These are phyloP conservation scores for Phalacrocorax carbo DNA, from an alignment of 2,113 vertebrate genomes.

Conservation along the genomic window DNA sequence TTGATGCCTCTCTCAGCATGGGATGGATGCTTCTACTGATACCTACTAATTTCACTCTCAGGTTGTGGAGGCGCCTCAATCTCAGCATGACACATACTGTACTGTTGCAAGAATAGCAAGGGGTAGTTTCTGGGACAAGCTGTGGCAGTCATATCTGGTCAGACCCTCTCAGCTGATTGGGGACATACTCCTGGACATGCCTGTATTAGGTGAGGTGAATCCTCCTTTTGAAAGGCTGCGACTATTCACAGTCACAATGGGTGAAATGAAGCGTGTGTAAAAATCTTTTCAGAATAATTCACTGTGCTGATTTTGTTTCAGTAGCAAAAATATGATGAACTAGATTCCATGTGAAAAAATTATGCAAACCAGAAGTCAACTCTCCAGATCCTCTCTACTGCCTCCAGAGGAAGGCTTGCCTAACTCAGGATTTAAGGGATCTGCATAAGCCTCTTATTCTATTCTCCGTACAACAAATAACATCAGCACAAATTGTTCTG, in stretches of 20 bases:
- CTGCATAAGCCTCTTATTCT: background rate
- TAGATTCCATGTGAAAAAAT: background rate
- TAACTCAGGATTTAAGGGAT: background rate
- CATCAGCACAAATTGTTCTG: background rate
- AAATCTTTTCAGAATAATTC: background rate
- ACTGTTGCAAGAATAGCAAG: background rate
- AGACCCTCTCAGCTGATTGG: background rate
- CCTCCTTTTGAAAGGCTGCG: background rate
- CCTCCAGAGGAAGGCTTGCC: background rate
- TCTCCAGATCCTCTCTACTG: background rate
- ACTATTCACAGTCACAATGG: background rate
- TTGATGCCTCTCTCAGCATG: background rate
- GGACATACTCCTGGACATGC: accelerated
- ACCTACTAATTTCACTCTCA: background rate
- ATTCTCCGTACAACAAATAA: background rate
- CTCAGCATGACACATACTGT: background rate
- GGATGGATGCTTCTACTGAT: background rate
- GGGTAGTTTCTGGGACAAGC: background rate
- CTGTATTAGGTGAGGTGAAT: background rate
- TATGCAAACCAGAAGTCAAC: background rate
- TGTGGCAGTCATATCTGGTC: background rate
- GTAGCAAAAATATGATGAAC: background rate
- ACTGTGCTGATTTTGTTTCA: background rate
- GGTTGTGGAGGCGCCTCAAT: background rate
- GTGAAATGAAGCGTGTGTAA: background rate